A percentile compares a stretch with the other conserved stretches of the same genome.
phyloP scores from a whole-genome alignment of 2,888 invertebrate genomes.

The Lycaena phlaeas region DNA sequence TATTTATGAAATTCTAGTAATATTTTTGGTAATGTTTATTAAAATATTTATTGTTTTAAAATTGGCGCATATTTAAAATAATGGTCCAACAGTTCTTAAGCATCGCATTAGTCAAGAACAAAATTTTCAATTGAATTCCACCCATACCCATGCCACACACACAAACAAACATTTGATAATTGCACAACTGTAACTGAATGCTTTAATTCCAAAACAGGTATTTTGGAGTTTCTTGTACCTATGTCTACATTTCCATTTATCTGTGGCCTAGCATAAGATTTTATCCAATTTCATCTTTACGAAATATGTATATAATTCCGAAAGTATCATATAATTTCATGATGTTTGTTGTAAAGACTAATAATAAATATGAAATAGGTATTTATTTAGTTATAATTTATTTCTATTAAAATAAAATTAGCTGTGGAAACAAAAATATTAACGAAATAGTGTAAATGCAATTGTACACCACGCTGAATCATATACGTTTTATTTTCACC shows the following conservation, averaged over 20 bases:
- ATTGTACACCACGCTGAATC: too few species aligned
- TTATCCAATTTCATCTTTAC: conserved; percentile 26
- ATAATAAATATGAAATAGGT: conserved; percentile 3
- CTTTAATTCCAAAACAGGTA: conserved; percentile 70
- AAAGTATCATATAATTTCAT: conserved; percentile 1
- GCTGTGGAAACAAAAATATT: conserved; percentile 4
- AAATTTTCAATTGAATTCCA: too few species aligned
- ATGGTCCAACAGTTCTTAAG: too few species aligned
- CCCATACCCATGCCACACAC: conserved; percentile 16
- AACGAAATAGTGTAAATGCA: too few species aligned
- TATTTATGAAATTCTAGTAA: too few species aligned
- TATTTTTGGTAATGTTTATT: too few species aligned
- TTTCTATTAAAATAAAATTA: neutral
- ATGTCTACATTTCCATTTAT: conserved; percentile 39
- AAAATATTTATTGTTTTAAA: too few species aligned
- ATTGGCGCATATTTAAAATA: too few species aligned
- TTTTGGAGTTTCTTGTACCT: conserved; percentile 60
- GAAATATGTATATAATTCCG: neutral
- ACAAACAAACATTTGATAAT: conserved; percentile 24
- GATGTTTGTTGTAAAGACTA: neutral
- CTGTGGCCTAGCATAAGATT: conserved; percentile 40
- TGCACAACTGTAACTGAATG: conserved; percentile 64
- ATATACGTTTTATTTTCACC: too few species aligned
- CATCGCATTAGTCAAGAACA: too few species aligned
- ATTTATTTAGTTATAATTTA: neutral